These are phyloP conservation scores for Contarinia nasturtii DNA, from an alignment of 1,140 invertebrate genomes.

Conservation along the genomic window DNA sequence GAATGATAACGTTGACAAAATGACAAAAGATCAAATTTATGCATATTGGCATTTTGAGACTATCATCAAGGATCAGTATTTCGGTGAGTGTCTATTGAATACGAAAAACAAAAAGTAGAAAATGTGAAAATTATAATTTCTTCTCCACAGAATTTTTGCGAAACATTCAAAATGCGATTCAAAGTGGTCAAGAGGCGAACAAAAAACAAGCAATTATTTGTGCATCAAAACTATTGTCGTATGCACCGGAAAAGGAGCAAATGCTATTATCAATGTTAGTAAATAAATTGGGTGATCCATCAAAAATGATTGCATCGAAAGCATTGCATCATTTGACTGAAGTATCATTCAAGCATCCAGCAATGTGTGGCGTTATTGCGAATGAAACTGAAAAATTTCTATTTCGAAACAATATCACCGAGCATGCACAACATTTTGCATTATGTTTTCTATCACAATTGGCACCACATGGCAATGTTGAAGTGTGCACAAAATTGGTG, in stretches of 20 bases:
- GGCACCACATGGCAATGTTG: slow-evolving; percentile 39
- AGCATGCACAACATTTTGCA: slow-evolving; percentile 80
- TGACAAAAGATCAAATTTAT: slow-evolving; percentile 23
- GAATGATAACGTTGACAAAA: slow-evolving; percentile 24
- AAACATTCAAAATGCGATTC: slow-evolving; percentile 19
- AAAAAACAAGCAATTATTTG: slow-evolving; percentile 63
- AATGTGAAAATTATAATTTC: neutral
- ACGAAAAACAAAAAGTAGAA: neutral
- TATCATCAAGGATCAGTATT: slow-evolving; percentile 46
- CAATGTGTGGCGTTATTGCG: slow-evolving; percentile 79
- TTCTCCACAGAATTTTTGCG: slow-evolving; percentile 14
- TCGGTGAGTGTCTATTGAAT: slow-evolving; percentile 9
- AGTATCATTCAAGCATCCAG: slow-evolving; percentile 67
- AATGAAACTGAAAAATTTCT: slow-evolving; percentile 76
- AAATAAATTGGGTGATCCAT: slow-evolving; percentile 92
- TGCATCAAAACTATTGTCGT: slow-evolving; percentile 59
- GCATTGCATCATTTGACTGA: slow-evolving; percentile 70
- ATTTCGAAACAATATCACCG: slow-evolving; percentile 65
- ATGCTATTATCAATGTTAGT: slow-evolving; percentile 62
- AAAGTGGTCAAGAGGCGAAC: slow-evolving; percentile 38
- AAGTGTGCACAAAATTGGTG: slow-evolving; percentile 65
- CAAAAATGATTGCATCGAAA: slow-evolving; percentile 69
- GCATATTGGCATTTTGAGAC: slow-evolving; percentile 52
- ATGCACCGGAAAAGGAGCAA: slow-evolving; percentile 78
- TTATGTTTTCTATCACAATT: slow-evolving; percentile 76